Evolutionary conservation across 2,797 vertebrate genomes (phyloP), one percentile per base, ranked within the genome.

Genomic region (Lepilemur septentrionalis): DNA sequence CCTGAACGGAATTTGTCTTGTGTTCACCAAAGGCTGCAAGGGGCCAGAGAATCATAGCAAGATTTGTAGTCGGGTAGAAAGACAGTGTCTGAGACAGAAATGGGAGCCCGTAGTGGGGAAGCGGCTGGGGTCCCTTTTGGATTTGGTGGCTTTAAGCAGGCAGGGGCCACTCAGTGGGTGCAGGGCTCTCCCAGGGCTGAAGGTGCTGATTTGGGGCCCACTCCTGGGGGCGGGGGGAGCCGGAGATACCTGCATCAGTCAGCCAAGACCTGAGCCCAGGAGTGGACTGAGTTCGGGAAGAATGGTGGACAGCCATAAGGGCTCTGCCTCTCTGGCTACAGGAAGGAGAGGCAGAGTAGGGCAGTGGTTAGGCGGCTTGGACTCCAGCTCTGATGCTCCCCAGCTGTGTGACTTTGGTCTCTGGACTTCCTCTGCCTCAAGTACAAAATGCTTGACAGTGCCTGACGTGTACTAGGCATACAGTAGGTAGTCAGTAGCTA

Each of bases 81-180:
- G 84, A 69, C 28, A 73, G 35, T 9, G 17, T 76, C 43, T 83
- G 41, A 61, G 43, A 52, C 65, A 81, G 92, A 87, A 91, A 76
- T 3, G 38, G 41, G 67, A 48, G 32, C 23, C n/a, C 9, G 0
- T 4, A 1, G 1, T 2, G 25, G 75, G 23, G 23, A n/a, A 57
- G 7, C 12, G 23, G 5, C 30, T 81, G 61, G 20, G 35, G 9
- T 46, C n/a, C 59, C 76, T 20, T 35, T 57, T 22, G 76, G 80
- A 78, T 72, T 41, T 72, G 76, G n/a, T 55, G 55, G 48, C 25
- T 89, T 72, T 15, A 30, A 43, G 35, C 15, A 23, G 4, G 22
- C 6, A 43, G 46, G 0, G 25, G 41, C 13, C 5, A 20, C 25
- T n/a, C 14, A 11, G 5, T 5, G 17, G 0, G 7, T 2, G 4